phyloP scores from a whole-genome alignment of 2,888 invertebrate genomes.

The Diarsia mendica region DNA sequence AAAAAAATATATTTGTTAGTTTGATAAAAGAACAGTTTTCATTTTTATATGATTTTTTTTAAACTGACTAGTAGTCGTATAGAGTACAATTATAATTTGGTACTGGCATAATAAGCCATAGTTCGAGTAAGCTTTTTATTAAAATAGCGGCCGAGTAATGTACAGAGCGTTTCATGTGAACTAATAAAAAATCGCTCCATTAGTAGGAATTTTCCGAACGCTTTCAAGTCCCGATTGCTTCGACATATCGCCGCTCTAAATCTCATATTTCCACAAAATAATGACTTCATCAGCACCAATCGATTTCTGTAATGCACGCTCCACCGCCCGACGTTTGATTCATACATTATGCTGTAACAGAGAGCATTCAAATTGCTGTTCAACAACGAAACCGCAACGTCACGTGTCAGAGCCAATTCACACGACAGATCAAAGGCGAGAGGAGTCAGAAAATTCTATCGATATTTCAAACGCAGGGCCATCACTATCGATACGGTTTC shows the following conservation, averaged over 20 bases:
- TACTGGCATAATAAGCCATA: background rate
- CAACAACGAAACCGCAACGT: slow-evolving; percentile 58
- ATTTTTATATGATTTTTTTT: background rate
- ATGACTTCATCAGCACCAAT: slow-evolving; percentile 59
- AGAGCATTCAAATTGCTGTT: slow-evolving; percentile 67
- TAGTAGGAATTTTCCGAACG: slow-evolving; percentile 59
- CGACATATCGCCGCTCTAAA: slow-evolving; percentile 58
- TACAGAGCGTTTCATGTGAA: slow-evolving; percentile 50
- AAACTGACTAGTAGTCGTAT: too few relatives aligned
- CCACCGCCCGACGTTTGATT: slow-evolving; percentile 30
- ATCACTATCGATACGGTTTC: slow-evolving; percentile 69
- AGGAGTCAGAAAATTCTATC: slow-evolving; percentile 64
- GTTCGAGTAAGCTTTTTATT: background rate
- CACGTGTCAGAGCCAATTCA: slow-evolving; percentile 65
- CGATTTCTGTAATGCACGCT: slow-evolving; percentile 54
- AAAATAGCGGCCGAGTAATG: slow-evolving; percentile 30
- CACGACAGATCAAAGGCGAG: slow-evolving; percentile 60
- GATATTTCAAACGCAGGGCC: slow-evolving; percentile 64
- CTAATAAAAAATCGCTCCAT: slow-evolving; percentile 60
- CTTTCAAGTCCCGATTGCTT: slow-evolving; percentile 53
- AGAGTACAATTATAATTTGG: too few relatives aligned
- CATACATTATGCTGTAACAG: slow-evolving; percentile 52
- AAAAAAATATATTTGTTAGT: too few relatives aligned
- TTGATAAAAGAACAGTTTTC: background rate
- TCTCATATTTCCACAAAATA: slow-evolving; percentile 59